These are phyloP conservation scores for Leptobrachium leishanense DNA, from an alignment of 2,113 vertebrate genomes.

Conservation along the genomic window DNA sequence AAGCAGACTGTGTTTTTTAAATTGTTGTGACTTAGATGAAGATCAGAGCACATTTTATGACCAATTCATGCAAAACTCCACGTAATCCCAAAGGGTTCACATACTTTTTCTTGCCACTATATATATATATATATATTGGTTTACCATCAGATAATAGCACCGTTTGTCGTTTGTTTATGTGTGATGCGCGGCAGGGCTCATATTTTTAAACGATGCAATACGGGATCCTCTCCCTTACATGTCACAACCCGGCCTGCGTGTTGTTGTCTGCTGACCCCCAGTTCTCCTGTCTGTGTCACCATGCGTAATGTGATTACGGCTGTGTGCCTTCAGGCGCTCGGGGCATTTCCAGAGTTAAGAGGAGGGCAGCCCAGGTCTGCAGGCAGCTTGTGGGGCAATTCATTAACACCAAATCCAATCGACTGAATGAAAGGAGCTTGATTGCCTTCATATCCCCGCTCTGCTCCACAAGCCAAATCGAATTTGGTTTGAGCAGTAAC, in stretches of 20 bases:
- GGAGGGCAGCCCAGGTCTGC: slow-evolving; percentile 34
- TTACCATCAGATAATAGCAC: too few species aligned
- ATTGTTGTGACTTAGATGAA: too few species aligned
- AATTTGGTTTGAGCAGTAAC: slow-evolving; percentile 43
- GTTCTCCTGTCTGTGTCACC: slow-evolving; percentile 30
- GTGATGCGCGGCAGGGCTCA: too few species aligned
- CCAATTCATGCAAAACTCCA: too few species aligned
- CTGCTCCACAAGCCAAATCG: slow-evolving; percentile 32
- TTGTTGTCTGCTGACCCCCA: slow-evolving; percentile 13
- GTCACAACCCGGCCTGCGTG: not conserved
- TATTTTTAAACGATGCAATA: too few species aligned
- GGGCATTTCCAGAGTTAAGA: slow-evolving; percentile 37
- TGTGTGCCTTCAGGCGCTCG: slow-evolving; percentile 12
- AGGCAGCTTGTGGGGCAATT: slow-evolving; percentile 44
- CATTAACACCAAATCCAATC: slow-evolving; percentile 47
- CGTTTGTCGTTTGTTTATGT: too few species aligned
- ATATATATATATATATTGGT: too few species aligned
- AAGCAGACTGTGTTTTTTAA: too few species aligned
- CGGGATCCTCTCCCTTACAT: not conserved
- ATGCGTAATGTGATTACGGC: slow-evolving; percentile 32
- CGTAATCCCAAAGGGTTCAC: too few species aligned
- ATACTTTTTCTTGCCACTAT: too few species aligned
- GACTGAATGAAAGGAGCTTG: slow-evolving; percentile 35
- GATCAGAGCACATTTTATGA: too few species aligned
- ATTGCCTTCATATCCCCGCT: slow-evolving; percentile 40